phyloP scores from a whole-genome alignment of 2,797 vertebrate genomes.

The Argentina silus region DNA sequence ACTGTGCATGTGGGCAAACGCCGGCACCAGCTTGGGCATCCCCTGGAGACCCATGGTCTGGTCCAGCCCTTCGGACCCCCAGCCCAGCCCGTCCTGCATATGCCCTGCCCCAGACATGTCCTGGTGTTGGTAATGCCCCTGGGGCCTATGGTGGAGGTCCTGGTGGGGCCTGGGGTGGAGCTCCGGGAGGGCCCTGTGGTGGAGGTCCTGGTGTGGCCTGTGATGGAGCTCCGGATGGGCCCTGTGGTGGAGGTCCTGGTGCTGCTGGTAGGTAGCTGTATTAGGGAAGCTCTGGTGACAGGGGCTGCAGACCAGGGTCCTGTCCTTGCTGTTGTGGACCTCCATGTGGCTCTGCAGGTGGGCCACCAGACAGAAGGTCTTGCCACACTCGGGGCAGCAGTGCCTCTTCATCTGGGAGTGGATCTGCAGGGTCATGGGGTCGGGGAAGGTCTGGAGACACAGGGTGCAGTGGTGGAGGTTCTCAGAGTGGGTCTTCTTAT shows the following conservation, averaged over 20 bases:
- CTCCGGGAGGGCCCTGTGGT: conserved; percentile 40
- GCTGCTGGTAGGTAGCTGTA: conserved; percentile 76
- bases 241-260: conserved; percentile 69
- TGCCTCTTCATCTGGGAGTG: conserved; percentile 88
- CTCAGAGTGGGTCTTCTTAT: conserved; percentile 89
- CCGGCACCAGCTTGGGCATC: conserved; percentile 60
- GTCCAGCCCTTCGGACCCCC: conserved; percentile 64
- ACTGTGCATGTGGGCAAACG: conserved; percentile 60
- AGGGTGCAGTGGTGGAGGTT: conserved; percentile 86
- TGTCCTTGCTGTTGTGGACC: conserved; percentile 81
- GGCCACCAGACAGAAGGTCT: conserved; percentile 86
- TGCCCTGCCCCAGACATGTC: conserved; percentile 22
- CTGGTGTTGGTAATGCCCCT: conserved; percentile 43
- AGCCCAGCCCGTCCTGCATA: conserved; percentile 49
- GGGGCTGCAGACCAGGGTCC: conserved; percentile 68
- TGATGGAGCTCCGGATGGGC: conserved; percentile 73
- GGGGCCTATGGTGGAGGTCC: conserved; percentile 58
- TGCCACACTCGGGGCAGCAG: conserved; percentile 86
- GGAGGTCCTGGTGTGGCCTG: conserved; percentile 68
- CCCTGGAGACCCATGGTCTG: conserved; percentile 53
- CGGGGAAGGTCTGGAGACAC: conserved; percentile 90
- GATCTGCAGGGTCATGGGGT: conserved; percentile 86
- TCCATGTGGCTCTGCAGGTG: conserved; percentile 87
- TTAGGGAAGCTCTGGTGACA: conserved; percentile 79
- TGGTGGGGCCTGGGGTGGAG: conserved; percentile 58